Evolutionary conservation across 2,797 vertebrate species (phyloP).

Genomic region (Megaceryle alcyon): DNA sequence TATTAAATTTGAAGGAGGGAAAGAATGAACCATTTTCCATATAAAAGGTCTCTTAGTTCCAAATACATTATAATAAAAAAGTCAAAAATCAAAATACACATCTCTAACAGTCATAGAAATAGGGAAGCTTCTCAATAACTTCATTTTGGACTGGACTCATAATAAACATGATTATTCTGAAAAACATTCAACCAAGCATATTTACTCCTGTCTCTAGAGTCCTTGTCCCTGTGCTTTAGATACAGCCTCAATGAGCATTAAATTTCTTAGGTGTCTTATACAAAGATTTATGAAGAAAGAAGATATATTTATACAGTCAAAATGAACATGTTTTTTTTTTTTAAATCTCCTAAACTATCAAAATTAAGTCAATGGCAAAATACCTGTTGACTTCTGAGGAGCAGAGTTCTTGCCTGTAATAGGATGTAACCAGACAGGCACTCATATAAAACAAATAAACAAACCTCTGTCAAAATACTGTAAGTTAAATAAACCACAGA

Average conservation of each 20-base stretch:
- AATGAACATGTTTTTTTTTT: not conserved
- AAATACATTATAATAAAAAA: not conserved
- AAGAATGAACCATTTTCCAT: not conserved
- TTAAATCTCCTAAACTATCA: not conserved
- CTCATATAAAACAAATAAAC: constrained; percentile 20
- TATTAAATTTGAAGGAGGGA: not conserved
- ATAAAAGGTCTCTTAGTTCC: not conserved
- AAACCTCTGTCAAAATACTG: not conserved
- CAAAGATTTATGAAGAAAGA: not conserved
- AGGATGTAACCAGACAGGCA: not conserved
- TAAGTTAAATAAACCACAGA: constrained; percentile 39
- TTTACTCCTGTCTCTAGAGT: not conserved
- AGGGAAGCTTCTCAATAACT: not conserved
- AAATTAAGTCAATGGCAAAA: not conserved
- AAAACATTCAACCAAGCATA: not conserved
- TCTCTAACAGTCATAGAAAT: not conserved
- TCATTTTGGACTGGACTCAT: not conserved
- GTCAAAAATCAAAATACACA: not conserved
- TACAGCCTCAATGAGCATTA: not conserved
- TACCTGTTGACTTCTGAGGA: not conserved
- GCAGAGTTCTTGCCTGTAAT: not conserved
- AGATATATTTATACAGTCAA: not conserved
- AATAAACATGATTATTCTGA: not conserved
- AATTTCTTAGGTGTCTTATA: not conserved
- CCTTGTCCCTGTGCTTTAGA: not conserved